These are phyloP conservation scores for Microctenopoma steveboyesi DNA, from an alignment of 2,797 vertebrate species.

Conservation along the genomic window DNA sequence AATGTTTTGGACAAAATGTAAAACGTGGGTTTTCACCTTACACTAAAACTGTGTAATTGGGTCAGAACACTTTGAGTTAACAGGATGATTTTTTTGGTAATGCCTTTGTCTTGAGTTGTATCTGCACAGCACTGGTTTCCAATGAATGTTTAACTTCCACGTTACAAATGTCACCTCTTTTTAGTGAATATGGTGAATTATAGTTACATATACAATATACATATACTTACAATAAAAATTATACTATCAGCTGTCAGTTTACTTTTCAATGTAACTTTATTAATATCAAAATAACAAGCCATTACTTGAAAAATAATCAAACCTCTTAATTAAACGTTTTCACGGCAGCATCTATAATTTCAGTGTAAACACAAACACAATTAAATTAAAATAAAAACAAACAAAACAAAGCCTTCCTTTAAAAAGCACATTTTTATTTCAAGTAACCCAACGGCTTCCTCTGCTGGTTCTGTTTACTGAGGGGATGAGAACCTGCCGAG, in stretches of 20 bases:
- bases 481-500: constrained; percentile 87
- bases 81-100: too few relatives aligned
- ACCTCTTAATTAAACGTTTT: neutral
- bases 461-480: constrained; percentile 54
- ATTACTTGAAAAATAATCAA: neutral
- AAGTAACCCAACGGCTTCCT: constrained; percentile 3
- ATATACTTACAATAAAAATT: neutral
- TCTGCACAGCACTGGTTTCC: too few relatives aligned
- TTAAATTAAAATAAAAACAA: neutral
- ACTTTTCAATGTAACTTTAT: neutral
- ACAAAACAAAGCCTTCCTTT: constrained; percentile 11
- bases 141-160: too few relatives aligned
- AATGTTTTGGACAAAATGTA: too few relatives aligned
- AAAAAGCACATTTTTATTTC: neutral
- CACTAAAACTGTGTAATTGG: too few relatives aligned
- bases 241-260: neutral
- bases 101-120: too few relatives aligned
- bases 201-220: too few relatives aligned
- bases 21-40: too few relatives aligned
- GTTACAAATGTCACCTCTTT: too few relatives aligned
- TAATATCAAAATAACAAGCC: neutral
- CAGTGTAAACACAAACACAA: constrained; percentile 6
- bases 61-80: too few relatives aligned
- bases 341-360: neutral
- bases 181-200: too few relatives aligned